Evolutionary conservation across 2,797 vertebrate genomes (phyloP), one percentile per base, ranked within the genome.

Genomic region (Phrynocephalus vlangalii): DNA sequence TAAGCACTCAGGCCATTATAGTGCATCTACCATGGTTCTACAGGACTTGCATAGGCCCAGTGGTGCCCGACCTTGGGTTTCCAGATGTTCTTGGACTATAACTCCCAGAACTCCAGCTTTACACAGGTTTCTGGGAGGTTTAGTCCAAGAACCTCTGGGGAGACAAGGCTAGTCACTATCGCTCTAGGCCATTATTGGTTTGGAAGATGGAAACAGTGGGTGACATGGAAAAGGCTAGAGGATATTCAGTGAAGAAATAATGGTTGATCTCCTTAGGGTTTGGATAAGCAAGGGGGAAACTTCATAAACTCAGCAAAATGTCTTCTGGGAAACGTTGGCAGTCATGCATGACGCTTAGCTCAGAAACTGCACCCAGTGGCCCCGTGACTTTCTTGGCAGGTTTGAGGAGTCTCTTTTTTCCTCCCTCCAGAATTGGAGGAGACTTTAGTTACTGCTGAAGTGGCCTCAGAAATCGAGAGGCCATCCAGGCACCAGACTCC

Each of bases 391-490:
- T 81, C 38, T 75, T 20, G 2, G 38, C 38, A 76, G 72, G 3
- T 0, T 28, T 79, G 72, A 88, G 63, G 88, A 91, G 38, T 83
- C 0, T 11, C 50, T 48, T 70, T 89, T 89, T 84, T n/a, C 24
- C 81, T 20, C 15, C 84, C 85, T 6, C 20, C 7, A 22, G 70
- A 79, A 85, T 44, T 68, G 89, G 92, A 26, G 48, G n/a, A 48
- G 28, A 11, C 26, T 88, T 33, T 87, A 68, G 89, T 91, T 22
- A 48, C 71, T 85, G 84, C 7, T 83, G 68, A 82, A 81, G 75
- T 79, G 63, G 56, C 91, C 85, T 85, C 87, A 86, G 52, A 84
- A 93, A 68, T 26, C 56, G 16, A 79, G 88, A n/a, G 80, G 91
- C 91, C 91, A 89, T 68, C 85, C 86, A 89, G 82, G 67, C 52